Base-by-base conservation (phyloP, 2,113 vertebrate species). In the Jacana jacana region DNA sequence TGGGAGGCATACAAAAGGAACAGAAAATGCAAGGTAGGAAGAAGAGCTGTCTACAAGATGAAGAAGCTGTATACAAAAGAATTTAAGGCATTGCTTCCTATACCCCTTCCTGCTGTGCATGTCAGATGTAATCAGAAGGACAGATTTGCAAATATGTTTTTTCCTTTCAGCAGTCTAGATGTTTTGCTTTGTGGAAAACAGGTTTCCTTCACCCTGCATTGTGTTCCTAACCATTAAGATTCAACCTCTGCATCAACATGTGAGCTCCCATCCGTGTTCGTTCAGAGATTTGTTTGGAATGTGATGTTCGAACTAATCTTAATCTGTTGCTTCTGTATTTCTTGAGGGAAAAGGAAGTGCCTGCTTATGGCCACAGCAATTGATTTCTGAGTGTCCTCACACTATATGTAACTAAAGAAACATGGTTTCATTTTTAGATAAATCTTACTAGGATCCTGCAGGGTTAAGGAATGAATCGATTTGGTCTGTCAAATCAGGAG, bases 371-470 rank as follows among this genome's bases (percentile, higher is more conserved):
- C 54, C 71, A 55, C 25, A 60, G 39, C 46, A 79, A 78, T 86
- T 77, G 71, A 82, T 94, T 94, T 82, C 49, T 40, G 66, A 52
- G 35, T 44, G 19, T 72, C 54, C 82, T 85, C 49, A 48, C 2
- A 5, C 52, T 54, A 60, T 6, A 75, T 78, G 46, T 35, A 80
- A 64, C 63, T 73, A 54, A 85, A 95, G 51, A 91, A 78, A 17
- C 35, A 69, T 18, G 33, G 64, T n/a, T 81, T 66, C 40, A 25
- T 65, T 83, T 92, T 95, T 83, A 92, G 46, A 84, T 84, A 94
- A 92, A 95, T 96, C 76, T 92, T 90, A 23, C 88, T 93, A 96
- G 61, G 70, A 69, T 65, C 64, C 58, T 96, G 63, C 72, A 86
- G 80, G 71, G 71, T 82, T 96, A 73, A 96, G 75, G 71, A 93